These are phyloP conservation scores for Erebia palarica DNA, from an alignment of 2,888 invertebrate species.

Conservation along the genomic window DNA sequence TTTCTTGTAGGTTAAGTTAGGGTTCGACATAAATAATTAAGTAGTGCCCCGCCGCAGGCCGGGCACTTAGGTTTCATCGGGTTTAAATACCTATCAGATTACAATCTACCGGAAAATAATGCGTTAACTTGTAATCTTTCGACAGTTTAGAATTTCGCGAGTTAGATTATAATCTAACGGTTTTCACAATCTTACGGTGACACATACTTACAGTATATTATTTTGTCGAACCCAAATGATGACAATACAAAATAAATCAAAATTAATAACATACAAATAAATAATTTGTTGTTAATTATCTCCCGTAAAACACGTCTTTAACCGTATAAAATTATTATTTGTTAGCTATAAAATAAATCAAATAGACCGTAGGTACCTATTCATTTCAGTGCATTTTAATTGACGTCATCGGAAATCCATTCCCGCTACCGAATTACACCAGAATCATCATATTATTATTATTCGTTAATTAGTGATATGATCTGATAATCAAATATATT, in stretches of 20 bases:
- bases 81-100: too few relatives aligned
- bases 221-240: too few relatives aligned
- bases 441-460: conserved; percentile 9
- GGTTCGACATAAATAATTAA: too few relatives aligned
- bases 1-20: too few relatives aligned
- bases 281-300: not conserved
- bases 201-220: too few relatives aligned
- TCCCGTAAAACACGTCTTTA: not conserved
- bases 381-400: conserved; percentile 19
- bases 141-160: too few relatives aligned
- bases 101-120: too few relatives aligned
- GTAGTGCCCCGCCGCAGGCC: too few relatives aligned
- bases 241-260: not conserved
- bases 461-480: conserved; percentile 27
- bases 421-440: conserved; percentile 35
- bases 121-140: too few relatives aligned
- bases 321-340: not conserved
- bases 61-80: too few relatives aligned
- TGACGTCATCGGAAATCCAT: conserved; percentile 21
- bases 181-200: too few relatives aligned
- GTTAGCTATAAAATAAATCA: conserved; percentile 9
- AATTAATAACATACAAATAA: not conserved
- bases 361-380: not conserved
- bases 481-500: conserved; percentile 29
- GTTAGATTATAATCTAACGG: too few relatives aligned